phyloP scores from a whole-genome alignment of 2,888 invertebrate species.

The Spodoptera littoralis region DNA sequence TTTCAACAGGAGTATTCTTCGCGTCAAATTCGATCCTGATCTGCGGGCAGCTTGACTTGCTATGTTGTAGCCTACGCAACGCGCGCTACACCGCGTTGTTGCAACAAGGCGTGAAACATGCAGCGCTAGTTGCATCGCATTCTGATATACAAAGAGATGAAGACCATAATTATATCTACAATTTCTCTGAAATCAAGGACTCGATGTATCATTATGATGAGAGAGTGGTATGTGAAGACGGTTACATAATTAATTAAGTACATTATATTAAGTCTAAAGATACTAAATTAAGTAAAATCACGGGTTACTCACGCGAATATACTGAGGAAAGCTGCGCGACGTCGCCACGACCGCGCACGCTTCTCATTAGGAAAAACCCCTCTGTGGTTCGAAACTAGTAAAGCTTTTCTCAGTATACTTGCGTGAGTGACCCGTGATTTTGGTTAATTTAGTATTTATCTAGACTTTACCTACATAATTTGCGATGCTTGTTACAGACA shows the following conservation, averaged over 20 bases:
- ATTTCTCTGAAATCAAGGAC: constrained; percentile 65
- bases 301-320: too few relatives aligned
- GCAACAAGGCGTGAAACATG: constrained; percentile 65
- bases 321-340: too few relatives aligned
- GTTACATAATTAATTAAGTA: too few relatives aligned
- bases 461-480: too few relatives aligned
- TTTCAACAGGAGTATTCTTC: constrained; percentile 77
- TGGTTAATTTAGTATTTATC: too few relatives aligned
- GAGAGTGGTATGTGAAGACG: constrained; percentile 58
- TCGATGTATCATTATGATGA: constrained; percentile 76
- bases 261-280: too few relatives aligned
- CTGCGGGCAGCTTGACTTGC: constrained; percentile 81
- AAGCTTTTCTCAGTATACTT: too few relatives aligned
- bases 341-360: too few relatives aligned
- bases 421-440: too few relatives aligned
- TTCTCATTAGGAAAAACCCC: too few relatives aligned
- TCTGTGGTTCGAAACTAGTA: too few relatives aligned
- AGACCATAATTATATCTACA: constrained; percentile 73
- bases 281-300: too few relatives aligned
- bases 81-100: constrained; percentile 77
- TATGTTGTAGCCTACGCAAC: constrained; percentile 81
- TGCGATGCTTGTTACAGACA: constrained; percentile 55
- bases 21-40: constrained; percentile 78
- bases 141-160: constrained; percentile 70
- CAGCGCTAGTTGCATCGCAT: constrained; percentile 55